Conservation (phyloP, 2,113 vertebrate genomes). For the Eonycteris spelaea region DNA sequence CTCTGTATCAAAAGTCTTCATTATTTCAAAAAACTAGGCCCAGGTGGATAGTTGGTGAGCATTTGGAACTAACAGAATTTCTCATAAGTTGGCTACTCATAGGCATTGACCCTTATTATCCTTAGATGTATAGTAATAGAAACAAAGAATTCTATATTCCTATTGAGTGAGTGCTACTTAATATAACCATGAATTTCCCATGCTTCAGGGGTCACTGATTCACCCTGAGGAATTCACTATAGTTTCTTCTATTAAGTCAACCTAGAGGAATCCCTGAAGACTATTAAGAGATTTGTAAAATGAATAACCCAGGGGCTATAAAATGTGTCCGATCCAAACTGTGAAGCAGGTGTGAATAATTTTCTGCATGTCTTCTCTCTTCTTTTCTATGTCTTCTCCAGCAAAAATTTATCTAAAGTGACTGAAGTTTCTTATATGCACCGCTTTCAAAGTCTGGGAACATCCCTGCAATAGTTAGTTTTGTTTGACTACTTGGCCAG, state of each 20-base stretch:
- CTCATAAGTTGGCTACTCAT: background rate
- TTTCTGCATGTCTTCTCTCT: background rate
- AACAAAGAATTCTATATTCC: background rate
- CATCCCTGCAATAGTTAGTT: background rate
- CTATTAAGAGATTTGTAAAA: background rate
- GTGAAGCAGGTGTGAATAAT: background rate
- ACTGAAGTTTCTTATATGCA: background rate
- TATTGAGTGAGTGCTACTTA: background rate
- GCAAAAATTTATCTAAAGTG: background rate
- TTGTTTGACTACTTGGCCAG: background rate
- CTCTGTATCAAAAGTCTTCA: background rate
- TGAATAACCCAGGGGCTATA: background rate
- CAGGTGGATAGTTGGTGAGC: background rate
- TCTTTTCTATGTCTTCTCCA: background rate
- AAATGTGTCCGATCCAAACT: background rate
- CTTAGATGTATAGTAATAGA: background rate
- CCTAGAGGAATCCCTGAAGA: background rate
- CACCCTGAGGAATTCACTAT: background rate
- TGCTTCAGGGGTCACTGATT: background rate
- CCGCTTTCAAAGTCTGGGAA: background rate
- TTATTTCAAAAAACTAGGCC: background rate
- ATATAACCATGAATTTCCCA: background rate
- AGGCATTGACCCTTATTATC: background rate
- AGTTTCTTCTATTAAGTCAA: background rate
- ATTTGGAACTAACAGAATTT: slow-evolving; percentile 17